phyloP scores from a whole-genome alignment of 1,140 invertebrate species.

The Drosophila quadrilineata region DNA sequence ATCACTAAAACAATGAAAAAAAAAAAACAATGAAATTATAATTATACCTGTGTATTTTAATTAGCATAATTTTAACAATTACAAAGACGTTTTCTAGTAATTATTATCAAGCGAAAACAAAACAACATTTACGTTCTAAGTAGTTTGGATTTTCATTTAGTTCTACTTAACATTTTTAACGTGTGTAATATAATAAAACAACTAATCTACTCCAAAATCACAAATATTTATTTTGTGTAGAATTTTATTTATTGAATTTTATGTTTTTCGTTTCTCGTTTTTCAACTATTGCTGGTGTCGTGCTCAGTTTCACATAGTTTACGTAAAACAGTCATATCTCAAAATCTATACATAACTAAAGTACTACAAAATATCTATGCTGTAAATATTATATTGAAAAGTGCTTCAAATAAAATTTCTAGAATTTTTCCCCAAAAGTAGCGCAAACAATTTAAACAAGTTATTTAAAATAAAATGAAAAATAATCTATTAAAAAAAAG shows the following conservation, averaged over 20 bases:
- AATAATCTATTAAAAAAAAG: background rate
- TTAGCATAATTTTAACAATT: slow-evolving; percentile 67
- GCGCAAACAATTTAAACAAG: background rate
- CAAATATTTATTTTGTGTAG: slow-evolving; percentile 12
- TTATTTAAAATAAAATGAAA: background rate
- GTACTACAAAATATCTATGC: slow-evolving; percentile 42
- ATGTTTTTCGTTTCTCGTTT: slow-evolving; percentile 2
- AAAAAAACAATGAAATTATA: slow-evolving; percentile 74
- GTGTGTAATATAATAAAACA: slow-evolving; percentile 74
- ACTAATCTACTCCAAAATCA: slow-evolving; percentile 66
- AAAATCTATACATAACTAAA: slow-evolving; percentile 5
- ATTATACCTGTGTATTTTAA: slow-evolving; percentile 79
- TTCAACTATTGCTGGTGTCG: too few species aligned
- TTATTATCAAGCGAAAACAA: slow-evolving; percentile 60
- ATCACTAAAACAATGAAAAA: slow-evolving; percentile 44
- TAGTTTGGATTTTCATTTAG: slow-evolving; percentile 74
- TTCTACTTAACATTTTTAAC: slow-evolving; percentile 66
- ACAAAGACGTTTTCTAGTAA: too few species aligned
- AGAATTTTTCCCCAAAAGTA: slow-evolving; percentile 26
- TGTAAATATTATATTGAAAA: slow-evolving; percentile 59
- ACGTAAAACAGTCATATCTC: slow-evolving; percentile 23
- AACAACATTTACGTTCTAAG: slow-evolving; percentile 63
- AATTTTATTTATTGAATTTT: slow-evolving; percentile 9
- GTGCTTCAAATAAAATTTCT: slow-evolving; percentile 60
- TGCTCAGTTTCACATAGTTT: slow-evolving; percentile 36